Conservation (phyloP, 37 sponge, comb jelly and placozoan species). For the Tethya wilhelma region DNA sequence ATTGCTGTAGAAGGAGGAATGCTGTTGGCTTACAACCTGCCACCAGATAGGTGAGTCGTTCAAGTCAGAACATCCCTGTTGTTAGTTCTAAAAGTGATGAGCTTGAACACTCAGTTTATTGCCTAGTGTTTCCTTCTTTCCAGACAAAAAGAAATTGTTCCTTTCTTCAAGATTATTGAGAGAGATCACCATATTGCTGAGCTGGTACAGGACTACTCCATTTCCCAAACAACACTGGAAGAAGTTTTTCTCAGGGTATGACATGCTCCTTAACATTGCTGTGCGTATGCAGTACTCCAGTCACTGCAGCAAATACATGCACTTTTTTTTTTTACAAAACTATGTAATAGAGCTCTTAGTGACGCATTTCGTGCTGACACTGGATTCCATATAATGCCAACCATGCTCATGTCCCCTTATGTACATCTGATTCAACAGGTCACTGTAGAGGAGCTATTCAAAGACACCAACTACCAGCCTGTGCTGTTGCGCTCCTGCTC, state of each 20-base stretch:
- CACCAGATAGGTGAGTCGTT: slow-evolving; percentile 70
- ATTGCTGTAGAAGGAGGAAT: slow-evolving; percentile 71
- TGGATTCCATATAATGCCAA: background rate
- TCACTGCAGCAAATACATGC: background rate
- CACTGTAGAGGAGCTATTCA: slow-evolving; percentile 52
- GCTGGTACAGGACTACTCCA: slow-evolving; percentile 67
- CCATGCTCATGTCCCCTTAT: background rate
- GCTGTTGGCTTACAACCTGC: slow-evolving; percentile 58
- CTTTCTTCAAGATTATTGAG: slow-evolving; percentile 78
- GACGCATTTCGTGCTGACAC: too few relatives aligned
- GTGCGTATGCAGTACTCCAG: background rate
- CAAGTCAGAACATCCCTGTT: background rate
- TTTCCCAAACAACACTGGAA: slow-evolving; percentile 87
- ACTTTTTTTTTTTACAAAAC: too few relatives aligned
- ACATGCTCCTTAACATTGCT: background rate
- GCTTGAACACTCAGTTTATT: too few relatives aligned
- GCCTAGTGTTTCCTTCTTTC: too few relatives aligned
- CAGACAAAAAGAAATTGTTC: slow-evolving; percentile 59
- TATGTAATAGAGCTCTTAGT: too few relatives aligned
- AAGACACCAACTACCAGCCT: slow-evolving; percentile 42
- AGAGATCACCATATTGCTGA: slow-evolving; percentile 16
- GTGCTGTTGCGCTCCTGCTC: slow-evolving; percentile 7
- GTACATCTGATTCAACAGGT: slow-evolving; percentile 21
- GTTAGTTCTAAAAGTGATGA: background rate
- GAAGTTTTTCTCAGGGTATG: slow-evolving; percentile 84